Evolutionary conservation across 2,888 invertebrate species (phyloP).

Genomic region (Lithophane socia): DNA sequence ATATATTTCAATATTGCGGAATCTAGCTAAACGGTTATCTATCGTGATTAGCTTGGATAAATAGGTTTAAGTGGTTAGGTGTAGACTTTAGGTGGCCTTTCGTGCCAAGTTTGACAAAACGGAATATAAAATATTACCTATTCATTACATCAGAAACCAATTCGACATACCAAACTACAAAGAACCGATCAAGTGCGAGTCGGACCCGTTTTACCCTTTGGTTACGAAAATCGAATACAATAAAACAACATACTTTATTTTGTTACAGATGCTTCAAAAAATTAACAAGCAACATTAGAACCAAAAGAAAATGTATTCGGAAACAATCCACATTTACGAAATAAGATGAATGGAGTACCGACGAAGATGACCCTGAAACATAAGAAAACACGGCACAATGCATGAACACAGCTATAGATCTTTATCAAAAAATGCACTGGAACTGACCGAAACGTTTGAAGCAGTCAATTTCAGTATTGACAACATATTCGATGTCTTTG

Average conservation of each 20-base stretch:
- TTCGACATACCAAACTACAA: background rate
- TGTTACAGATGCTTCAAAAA: constrained; percentile 79
- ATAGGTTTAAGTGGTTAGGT: background rate
- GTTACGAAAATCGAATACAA: background rate
- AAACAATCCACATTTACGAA: constrained; percentile 84
- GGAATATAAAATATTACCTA: too few species aligned
- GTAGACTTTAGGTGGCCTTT: too few species aligned
- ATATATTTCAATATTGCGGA: background rate
- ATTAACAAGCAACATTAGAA: constrained; percentile 57
- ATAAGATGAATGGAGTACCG: constrained; percentile 83
- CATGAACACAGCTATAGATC: constrained; percentile 76
- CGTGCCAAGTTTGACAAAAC: background rate
- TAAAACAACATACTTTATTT: constrained; percentile 32
- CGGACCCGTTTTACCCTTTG: too few species aligned
- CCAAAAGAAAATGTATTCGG: constrained; percentile 74
- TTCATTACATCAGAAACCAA: too few species aligned
- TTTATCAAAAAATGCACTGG: constrained; percentile 64
- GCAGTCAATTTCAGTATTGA: constrained; percentile 62
- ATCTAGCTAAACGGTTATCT: background rate
- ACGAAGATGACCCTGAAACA: constrained; percentile 79
- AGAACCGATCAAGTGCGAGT: too few species aligned
- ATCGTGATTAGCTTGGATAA: too few species aligned
- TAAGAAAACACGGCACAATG: constrained; percentile 78
- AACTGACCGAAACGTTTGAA: constrained; percentile 52
- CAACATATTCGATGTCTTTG: constrained; percentile 53